phyloP scores from a whole-genome alignment of 2,113 vertebrate genomes.

The Apteryx mantelli region DNA sequence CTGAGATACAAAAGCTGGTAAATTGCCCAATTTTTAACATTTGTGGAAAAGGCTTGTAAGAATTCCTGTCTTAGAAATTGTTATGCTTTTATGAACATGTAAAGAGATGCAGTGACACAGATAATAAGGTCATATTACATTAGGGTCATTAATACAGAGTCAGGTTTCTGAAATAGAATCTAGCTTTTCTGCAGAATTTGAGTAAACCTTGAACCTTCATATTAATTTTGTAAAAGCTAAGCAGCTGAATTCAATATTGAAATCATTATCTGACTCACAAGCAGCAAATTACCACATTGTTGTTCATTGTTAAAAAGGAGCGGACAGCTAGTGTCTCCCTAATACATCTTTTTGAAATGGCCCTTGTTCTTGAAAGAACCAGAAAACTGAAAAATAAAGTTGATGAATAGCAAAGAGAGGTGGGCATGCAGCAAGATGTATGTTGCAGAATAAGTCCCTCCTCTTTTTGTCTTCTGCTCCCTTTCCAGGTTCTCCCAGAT shows the following conservation, averaged over 20 bases:
- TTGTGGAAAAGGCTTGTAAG: neutral
- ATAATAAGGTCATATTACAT: neutral
- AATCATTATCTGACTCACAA: neutral
- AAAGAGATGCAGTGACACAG: neutral
- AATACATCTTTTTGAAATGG: neutral
- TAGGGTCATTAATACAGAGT: neutral
- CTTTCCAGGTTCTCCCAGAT: neutral
- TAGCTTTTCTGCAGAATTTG: neutral
- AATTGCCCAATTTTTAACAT: neutral
- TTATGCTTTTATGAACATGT: neutral
- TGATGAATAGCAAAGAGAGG: neutral
- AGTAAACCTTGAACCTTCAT: neutral
- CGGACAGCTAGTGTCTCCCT: neutral
- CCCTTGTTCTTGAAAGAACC: neutral
- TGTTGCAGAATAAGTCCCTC: neutral
- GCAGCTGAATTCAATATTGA: neutral
- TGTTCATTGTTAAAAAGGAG: neutral
- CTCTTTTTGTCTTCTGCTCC: neutral
- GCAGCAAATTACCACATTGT: neutral
- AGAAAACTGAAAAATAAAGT: neutral
- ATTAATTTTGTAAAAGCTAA: neutral
- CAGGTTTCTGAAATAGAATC: neutral
- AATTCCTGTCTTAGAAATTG: neutral
- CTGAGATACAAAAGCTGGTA: neutral
- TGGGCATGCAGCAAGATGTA: neutral